Base-by-base conservation (phyloP, 2,113 vertebrate genomes). In the Uria aalge region DNA sequence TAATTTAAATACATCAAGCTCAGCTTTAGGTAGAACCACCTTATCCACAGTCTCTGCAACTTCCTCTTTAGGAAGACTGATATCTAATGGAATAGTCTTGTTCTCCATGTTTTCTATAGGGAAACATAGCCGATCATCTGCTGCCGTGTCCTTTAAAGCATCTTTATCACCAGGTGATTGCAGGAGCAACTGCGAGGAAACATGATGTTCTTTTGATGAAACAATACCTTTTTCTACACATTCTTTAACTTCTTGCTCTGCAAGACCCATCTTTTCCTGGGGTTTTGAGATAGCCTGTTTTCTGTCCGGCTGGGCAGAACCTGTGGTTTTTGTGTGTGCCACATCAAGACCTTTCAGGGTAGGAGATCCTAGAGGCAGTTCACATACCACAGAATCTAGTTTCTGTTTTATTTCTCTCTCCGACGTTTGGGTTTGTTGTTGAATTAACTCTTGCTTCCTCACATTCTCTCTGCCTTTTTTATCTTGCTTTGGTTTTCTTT, bases 321-420 rank as follows among this genome's bases (percentile, higher is more conserved):
- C 81, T 82, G 71, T n/a, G 34, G 96, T 98, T 97, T 98, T 89
- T 56, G 72, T 91, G 6, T 91, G 72, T 86, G 95, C 95, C 26
- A 96, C 94, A 97, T 87, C 98, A 30, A 69, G 59, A 48, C 7
- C 26, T 83, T 73, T 53, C n/a, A 77, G 52, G 16, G 68, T 9
- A 87, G 76, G 29, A 63, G 77, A 85, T 30, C 19, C 69, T 45
- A 34, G 3, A 75, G 52, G 60, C 11, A 56, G 60, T 52, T 84
- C 62, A 55, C 6, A 15, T 15, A 23, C 6, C n/a, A 45, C 34
- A 97, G 97, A 74, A 74, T 94, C 95, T 94, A 94, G 72, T 95
- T 96, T 87, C 80, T 97, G 64, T 41, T 23, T 6, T 52, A 93
- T 93, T 56, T 94, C 88, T 91, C n/a, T 71, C 68, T 63, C 68